Evolutionary conservation across 1,140 invertebrate species (phyloP), one percentile per base, ranked within the genome.

Genomic region (Campoletis sonorensis): DNA sequence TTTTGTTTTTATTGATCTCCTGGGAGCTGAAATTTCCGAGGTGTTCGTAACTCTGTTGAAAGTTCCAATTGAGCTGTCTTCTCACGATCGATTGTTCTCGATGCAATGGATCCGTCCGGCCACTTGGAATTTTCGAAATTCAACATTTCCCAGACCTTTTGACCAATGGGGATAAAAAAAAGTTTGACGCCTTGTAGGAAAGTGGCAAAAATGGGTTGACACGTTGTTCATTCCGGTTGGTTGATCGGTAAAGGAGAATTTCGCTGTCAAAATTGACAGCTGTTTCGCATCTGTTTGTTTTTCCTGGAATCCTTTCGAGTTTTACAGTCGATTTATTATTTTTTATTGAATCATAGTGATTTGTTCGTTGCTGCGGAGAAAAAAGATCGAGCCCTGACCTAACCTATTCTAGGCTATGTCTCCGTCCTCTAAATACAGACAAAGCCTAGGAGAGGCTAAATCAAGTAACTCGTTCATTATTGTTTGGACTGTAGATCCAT

Each of bases 361-460:
- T 13, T 13, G 40, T 13, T 45, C 5, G 23, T 64, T 15, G 68
- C 37, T 5, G 7, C 23, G 54, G 5, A 54, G 75, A 40, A 21
- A 33, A 61, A 77, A 64, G 21, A 77, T 77, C 85, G 87, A 90
- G 88, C 84, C 89, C 87, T 89, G 88, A 91, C 90, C 89, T 91
- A 91, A 91, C 90, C 90, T 91, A 91, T 91, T 91, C 90, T 91
- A 91, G 90, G 90, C 90, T 91, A 91, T 91, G 90, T 91, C 90
- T 91, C 83, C 81, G 85, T 90, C 83, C 67, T 86, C 82, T 81
- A 61, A 68, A 77, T 89, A 91, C 88, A 91, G 90, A 91, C 90
- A 91, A 91, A 91, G 90, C 90, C 90, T 91, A 91, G 90, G 90
- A 91, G 90, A 91, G 90, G 90, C 90, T 91, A 90, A 88, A 90